A percentile compares a stretch with the other conserved stretches of the same genome.
Conservation (phyloP, 2,888 invertebrate species). For the Spialia ferax region DNA sequence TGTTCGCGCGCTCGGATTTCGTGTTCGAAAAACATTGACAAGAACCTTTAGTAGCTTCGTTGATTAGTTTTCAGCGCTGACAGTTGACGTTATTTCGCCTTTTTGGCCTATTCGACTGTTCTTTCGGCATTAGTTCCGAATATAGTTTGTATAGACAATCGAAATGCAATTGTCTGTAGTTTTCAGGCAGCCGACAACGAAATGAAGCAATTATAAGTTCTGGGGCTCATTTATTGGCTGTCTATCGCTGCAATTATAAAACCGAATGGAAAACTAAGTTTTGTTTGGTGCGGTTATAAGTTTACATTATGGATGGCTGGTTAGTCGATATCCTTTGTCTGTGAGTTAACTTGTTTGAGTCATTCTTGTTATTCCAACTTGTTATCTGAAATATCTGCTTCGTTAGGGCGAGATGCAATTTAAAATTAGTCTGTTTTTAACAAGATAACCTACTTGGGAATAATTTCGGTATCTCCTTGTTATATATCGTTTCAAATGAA, state of each 20-base stretch:
- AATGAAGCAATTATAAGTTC: constrained; percentile 86
- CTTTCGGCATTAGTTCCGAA: constrained; percentile 48
- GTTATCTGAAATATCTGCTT: neutral
- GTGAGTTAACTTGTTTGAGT: constrained; percentile 26
- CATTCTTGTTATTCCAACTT: constrained; percentile 15
- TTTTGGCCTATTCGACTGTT: constrained; percentile 49
- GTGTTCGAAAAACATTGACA: constrained; percentile 56
- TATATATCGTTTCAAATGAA: constrained; percentile 33
- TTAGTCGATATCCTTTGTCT: constrained; percentile 47
- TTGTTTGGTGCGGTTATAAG: constrained; percentile 65
- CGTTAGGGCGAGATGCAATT: neutral
- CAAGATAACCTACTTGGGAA: neutral
- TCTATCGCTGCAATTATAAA: constrained; percentile 81
- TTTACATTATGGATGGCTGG: constrained; percentile 49
- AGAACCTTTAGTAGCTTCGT: constrained; percentile 51
- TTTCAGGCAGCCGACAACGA: constrained; percentile 64
- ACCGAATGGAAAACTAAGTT: constrained; percentile 77
- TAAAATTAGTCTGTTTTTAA: neutral
- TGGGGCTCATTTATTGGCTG: constrained; percentile 81
- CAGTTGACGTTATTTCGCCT: constrained; percentile 53
- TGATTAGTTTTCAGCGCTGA: constrained; percentile 56
- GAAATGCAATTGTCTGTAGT: constrained; percentile 64
- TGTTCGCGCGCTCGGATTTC: constrained; percentile 53
- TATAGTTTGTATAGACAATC: constrained; percentile 56
- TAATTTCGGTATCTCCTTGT: constrained; percentile 13